A percentile compares a stretch with the other conserved stretches of the same genome.
These are phyloP conservation scores for Conus betulinus DNA, from an alignment of 1,140 invertebrate species.

Conservation along the genomic window DNA sequence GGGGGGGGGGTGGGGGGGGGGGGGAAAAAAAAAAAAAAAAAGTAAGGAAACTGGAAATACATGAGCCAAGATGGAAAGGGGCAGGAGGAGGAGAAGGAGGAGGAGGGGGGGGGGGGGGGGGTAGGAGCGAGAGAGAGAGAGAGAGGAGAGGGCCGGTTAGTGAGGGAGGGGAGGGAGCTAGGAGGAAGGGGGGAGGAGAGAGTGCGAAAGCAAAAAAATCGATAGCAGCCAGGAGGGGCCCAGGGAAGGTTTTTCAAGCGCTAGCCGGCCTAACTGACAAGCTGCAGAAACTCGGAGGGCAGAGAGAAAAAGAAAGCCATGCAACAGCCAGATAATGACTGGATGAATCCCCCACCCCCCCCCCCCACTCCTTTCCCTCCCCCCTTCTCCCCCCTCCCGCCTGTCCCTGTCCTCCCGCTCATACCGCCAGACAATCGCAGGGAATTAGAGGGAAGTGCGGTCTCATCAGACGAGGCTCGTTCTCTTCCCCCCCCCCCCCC, in stretches of 20 bases:
- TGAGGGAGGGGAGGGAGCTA: too few relatives aligned
- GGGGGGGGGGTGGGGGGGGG: neutral
- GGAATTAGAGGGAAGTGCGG: conserved; percentile 6
- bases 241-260: neutral
- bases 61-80: neutral
- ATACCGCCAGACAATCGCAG: neutral
- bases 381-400: neutral
- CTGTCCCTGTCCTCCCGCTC: neutral
- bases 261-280: neutral
- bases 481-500: neutral
- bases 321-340: conserved; percentile 20
- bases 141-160: too few relatives aligned
- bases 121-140: too few relatives aligned
- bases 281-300: neutral
- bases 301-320: neutral
- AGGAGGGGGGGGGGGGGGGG: neutral
- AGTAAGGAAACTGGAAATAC: neutral
- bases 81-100: neutral
- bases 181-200: too few relatives aligned
- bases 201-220: too few relatives aligned
- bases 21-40: neutral
- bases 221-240: neutral
- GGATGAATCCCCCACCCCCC: neutral
- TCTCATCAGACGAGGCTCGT: conserved; percentile 2
- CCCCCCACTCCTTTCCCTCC: neutral